phyloP scores from a whole-genome alignment of 2,888 invertebrate genomes.

The Trissolcus brochymenae region DNA sequence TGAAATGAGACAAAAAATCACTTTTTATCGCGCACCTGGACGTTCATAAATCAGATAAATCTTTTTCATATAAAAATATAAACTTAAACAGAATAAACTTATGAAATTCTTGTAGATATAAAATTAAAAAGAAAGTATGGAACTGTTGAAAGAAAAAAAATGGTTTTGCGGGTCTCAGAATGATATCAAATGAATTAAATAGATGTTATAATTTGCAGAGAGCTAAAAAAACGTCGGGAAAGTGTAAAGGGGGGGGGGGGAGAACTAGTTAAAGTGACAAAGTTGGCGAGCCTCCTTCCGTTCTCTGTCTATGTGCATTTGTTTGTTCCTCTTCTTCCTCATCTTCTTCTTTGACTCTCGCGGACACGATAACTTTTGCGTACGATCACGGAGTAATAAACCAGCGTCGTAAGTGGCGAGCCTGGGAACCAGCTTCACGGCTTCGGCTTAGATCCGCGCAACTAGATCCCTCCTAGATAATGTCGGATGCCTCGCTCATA shows the following conservation, averaged over 20 bases:
- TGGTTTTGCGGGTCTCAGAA: too few relatives aligned
- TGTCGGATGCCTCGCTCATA: constrained; percentile 65
- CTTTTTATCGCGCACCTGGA: too few relatives aligned
- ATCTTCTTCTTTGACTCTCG: constrained; percentile 29
- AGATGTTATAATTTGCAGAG: too few relatives aligned
- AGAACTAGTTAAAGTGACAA: constrained; percentile 50
- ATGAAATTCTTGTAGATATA: too few relatives aligned
- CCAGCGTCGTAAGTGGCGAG: constrained; percentile 64
- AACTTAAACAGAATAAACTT: too few relatives aligned
- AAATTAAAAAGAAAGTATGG: too few relatives aligned
- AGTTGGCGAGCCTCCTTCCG: constrained; percentile 47
- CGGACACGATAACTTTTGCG: constrained; percentile 61
- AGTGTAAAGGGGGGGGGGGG: constrained; percentile 36
- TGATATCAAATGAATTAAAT: too few relatives aligned
- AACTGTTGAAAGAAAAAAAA: too few relatives aligned
- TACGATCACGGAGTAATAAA: constrained; percentile 67
- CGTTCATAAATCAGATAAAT: too few relatives aligned
- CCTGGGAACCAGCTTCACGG: constrained; percentile 64
- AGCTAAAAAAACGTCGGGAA: too few relatives aligned
- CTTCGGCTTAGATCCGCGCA: constrained; percentile 63
- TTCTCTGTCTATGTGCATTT: constrained; percentile 18
- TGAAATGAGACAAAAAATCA: too few relatives aligned
- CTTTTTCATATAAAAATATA: too few relatives aligned
- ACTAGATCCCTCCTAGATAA: constrained; percentile 67
- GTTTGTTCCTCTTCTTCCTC: constrained; percentile 17